These are phyloP conservation scores for Callinectes sapidus DNA, from an alignment of 2,888 invertebrate species.

Conservation along the genomic window DNA sequence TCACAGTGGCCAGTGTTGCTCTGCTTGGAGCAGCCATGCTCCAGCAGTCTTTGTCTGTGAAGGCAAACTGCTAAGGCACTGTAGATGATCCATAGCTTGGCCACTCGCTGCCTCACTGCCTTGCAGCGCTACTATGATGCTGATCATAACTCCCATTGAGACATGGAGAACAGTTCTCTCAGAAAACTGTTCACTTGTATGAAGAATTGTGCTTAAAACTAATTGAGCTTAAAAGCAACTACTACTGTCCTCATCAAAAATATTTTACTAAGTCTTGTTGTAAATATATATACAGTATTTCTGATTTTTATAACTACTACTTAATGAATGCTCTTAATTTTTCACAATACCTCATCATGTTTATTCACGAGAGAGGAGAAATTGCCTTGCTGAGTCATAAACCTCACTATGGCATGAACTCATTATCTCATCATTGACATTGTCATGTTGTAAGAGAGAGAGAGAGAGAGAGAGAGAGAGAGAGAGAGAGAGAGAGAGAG, in stretches of 20 bases:
- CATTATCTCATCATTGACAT: background rate
- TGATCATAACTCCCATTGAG: constrained; percentile 2
- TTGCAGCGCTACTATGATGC: background rate
- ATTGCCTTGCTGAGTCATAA: constrained; percentile 12
- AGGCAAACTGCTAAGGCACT: background rate
- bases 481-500: constrained; percentile 21
- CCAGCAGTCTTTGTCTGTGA: background rate
- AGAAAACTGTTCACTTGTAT: background rate
- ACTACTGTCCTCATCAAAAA: background rate
- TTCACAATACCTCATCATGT: background rate
- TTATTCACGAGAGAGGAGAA: background rate
- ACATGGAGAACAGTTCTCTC: background rate
- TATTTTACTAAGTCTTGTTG: background rate
- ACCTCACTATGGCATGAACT: constrained; percentile 11
- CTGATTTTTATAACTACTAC: background rate
- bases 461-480: constrained; percentile 26
- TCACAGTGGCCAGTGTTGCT: no score
- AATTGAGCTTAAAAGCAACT: background rate
- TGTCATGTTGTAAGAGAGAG: background rate
- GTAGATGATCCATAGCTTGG: background rate
- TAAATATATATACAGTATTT: background rate
- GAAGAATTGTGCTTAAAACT: background rate
- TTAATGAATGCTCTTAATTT: background rate
- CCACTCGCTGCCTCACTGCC: background rate
- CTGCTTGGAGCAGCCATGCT: no score